Percentiles rank a stretch among this genome's conserved stretches.
These are phyloP conservation scores for Drosophila diplacantha DNA, from an alignment of 2,888 invertebrate genomes.

Conservation along the genomic window DNA sequence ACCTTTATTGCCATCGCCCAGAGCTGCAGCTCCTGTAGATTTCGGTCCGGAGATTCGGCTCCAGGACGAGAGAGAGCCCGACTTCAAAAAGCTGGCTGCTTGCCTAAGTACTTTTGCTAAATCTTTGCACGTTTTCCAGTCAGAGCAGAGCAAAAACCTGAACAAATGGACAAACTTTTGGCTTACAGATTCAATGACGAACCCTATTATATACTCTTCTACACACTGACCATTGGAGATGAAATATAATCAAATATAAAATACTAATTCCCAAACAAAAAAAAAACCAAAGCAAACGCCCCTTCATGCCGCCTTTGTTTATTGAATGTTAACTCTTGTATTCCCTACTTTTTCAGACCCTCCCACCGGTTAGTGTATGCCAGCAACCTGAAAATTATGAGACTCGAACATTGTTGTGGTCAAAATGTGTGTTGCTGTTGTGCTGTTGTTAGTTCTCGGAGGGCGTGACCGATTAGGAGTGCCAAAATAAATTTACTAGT, in stretches of 20 bases:
- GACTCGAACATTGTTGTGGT: conserved; percentile 36
- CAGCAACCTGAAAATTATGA: conserved; percentile 25
- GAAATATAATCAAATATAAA: not conserved
- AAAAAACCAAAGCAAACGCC: not conserved
- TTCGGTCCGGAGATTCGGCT: conserved; percentile 21
- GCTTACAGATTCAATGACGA: not conserved
- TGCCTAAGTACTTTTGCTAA: conserved; percentile 49
- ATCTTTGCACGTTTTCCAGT: conserved; percentile 44
- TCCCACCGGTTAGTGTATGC: conserved; percentile 8
- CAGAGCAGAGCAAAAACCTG: conserved; percentile 18
- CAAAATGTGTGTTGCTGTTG: conserved; percentile 27
- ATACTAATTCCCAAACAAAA: too few relatives aligned
- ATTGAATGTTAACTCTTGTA: not conserved
- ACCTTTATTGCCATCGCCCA: conserved; percentile 42
- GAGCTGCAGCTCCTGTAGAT: conserved; percentile 12
- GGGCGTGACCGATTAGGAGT: conserved; percentile 19
- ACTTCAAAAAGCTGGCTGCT: conserved; percentile 32
- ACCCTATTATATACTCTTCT: not conserved
- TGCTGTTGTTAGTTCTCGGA: not conserved
- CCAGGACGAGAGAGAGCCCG: conserved; percentile 6
- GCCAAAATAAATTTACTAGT: conserved; percentile 21
- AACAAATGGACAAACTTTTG: conserved; percentile 19
- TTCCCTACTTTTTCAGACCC: not conserved
- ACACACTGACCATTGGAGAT: too few relatives aligned
- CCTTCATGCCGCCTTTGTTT: not conserved